These are phyloP conservation scores for Capromys pilorides DNA, from an alignment of 2,797 vertebrate species.

Conservation along the genomic window DNA sequence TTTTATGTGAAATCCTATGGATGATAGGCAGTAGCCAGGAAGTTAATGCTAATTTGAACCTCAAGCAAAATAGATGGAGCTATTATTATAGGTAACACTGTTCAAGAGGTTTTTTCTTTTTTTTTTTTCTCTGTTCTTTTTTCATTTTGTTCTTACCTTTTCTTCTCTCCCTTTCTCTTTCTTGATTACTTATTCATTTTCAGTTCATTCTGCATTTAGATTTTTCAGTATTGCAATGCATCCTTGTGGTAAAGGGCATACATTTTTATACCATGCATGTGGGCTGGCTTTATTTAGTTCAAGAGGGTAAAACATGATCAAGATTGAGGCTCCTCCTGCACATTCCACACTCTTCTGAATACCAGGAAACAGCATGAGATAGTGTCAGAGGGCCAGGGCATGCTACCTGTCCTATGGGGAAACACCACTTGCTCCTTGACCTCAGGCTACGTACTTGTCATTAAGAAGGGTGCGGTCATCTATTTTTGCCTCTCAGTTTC, in stretches of 20 bases:
- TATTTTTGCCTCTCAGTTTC: background rate
- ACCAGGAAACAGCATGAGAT: background rate
- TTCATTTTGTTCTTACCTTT: background rate
- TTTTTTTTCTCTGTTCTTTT: background rate
- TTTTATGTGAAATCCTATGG: slow-evolving; percentile 27
- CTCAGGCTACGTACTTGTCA: background rate
- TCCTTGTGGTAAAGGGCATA: slow-evolving; percentile 7
- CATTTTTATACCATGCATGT: background rate
- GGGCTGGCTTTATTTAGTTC: slow-evolving; percentile 50
- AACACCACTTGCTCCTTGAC: background rate
- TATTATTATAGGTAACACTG: background rate
- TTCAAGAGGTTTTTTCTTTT: no score
- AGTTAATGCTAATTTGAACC: background rate
- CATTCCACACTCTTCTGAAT: slow-evolving; percentile 9
- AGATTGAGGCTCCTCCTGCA: slow-evolving; percentile 14
- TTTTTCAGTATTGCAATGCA: slow-evolving; percentile 18
- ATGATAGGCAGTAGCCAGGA: background rate
- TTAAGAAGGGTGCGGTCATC: background rate
- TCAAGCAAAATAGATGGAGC: background rate
- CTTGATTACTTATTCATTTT: slow-evolving; percentile 15
- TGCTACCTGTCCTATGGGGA: background rate
- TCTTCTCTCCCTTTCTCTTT: background rate
- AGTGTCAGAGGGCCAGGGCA: background rate
- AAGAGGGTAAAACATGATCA: slow-evolving; percentile 24
- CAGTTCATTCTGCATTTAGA: background rate